Conservation (phyloP, 2,113 vertebrate species). For the Falco punctatus region DNA sequence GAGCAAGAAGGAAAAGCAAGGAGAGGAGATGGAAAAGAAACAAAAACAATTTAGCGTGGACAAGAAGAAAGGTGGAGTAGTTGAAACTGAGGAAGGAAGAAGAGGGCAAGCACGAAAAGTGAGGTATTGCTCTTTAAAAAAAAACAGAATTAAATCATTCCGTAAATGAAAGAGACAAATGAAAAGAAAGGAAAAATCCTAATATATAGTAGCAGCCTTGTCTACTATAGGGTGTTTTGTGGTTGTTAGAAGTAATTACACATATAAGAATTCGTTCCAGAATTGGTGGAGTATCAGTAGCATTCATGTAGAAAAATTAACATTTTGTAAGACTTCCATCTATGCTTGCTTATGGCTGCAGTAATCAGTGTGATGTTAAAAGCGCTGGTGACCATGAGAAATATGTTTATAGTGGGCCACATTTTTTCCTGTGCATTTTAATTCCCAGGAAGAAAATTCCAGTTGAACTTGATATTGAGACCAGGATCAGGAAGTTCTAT, state of each 20-base stretch:
- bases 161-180: background rate
- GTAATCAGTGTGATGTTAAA: background rate
- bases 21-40: background rate
- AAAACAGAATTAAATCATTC: background rate
- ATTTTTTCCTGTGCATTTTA: background rate
- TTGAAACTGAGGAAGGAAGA: background rate
- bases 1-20: background rate
- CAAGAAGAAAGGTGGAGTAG: background rate
- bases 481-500: background rate
- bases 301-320: background rate
- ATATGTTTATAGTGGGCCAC: background rate
- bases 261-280: background rate
- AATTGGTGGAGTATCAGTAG: background rate
- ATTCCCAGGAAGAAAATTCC: background rate
- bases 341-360: background rate
- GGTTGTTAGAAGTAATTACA: background rate
- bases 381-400: background rate
- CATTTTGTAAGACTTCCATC: background rate
- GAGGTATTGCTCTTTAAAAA: background rate
- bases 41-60: background rate
- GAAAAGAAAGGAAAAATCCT: background rate
- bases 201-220: background rate
- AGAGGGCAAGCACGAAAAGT: background rate
- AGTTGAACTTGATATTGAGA: background rate
- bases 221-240: background rate